A percentile compares a stretch with the other conserved stretches of the same genome.
These are phyloP conservation scores for Papilio glaucus DNA, from an alignment of 1,140 invertebrate species.

Conservation along the genomic window DNA sequence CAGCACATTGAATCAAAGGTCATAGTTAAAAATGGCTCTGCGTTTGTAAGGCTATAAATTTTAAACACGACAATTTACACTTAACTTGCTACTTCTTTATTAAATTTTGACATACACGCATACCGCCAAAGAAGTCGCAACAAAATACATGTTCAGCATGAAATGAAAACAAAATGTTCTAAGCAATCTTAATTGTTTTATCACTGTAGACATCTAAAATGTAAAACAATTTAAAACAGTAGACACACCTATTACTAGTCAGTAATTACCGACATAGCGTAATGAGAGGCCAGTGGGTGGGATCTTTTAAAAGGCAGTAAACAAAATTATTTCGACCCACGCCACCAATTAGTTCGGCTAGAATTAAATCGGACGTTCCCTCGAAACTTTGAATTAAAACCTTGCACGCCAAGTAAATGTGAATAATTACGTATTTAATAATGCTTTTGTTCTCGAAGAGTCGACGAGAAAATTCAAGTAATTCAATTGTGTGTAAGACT, in stretches of 20 bases:
- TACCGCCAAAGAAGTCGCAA: background rate
- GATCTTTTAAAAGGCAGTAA: constrained; percentile 80
- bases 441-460: constrained; percentile 78
- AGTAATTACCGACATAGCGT: constrained; percentile 48
- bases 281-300: constrained; percentile 71
- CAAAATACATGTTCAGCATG: background rate
- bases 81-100: no score
- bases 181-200: constrained; percentile 26
- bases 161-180: background rate
- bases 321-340: constrained; percentile 80
- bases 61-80: no score
- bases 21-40: no score
- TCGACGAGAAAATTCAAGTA: constrained; percentile 80
- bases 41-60: no score
- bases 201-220: constrained; percentile 1
- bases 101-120: no score
- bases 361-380: constrained; percentile 76
- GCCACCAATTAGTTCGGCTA: constrained; percentile 80
- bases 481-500: constrained; percentile 81
- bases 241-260: constrained; percentile 32
- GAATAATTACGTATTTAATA: constrained; percentile 83
- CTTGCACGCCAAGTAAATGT: constrained; percentile 79
- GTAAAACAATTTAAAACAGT: constrained; percentile 32
- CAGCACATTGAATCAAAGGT: no score
- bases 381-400: constrained; percentile 77